phyloP scores from a whole-genome alignment of 64 coral and sea anemone genomes.

The Acropora tenuis region DNA sequence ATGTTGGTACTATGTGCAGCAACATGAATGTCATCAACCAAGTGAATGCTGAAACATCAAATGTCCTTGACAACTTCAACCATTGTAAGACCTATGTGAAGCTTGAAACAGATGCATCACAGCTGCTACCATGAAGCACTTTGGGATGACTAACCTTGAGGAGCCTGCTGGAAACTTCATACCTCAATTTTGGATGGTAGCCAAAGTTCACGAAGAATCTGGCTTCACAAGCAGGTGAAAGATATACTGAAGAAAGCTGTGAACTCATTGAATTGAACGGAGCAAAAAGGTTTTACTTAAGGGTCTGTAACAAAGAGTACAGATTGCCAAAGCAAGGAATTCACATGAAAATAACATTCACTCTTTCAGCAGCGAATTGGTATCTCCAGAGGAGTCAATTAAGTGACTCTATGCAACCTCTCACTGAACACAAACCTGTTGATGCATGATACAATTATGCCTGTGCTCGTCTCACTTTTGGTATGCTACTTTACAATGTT shows the following conservation, averaged over 20 bases:
- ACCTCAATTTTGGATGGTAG: constrained; percentile 4
- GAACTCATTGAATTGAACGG: neutral
- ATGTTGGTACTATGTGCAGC: constrained; percentile 57
- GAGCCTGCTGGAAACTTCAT: constrained; percentile 25
- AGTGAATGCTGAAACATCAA: constrained; percentile 62
- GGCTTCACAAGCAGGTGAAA: constrained; percentile 63
- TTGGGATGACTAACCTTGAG: constrained; percentile 37
- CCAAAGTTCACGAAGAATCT: neutral
- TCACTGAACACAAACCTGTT: neutral
- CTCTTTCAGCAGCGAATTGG: neutral
- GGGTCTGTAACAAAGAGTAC: constrained; percentile 59
- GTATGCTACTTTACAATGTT: constrained; percentile 47
- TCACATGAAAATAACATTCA: constrained; percentile 43
- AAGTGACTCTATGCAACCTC: neutral
- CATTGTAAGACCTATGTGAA: constrained; percentile 60
- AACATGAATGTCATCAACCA: constrained; percentile 77
- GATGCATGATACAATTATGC: constrained; percentile 56
- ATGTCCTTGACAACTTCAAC: constrained; percentile 66
- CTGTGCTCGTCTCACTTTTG: constrained; percentile 15
- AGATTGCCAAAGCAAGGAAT: constrained; percentile 36
- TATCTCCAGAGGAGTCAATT: neutral
- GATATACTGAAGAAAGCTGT: constrained; percentile 31
- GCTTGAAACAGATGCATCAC: constrained; percentile 70
- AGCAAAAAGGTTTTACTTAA: neutral
- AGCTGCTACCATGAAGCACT: constrained; percentile 58